Evolutionary conservation across 2,797 vertebrate genomes (phyloP).

Genomic region (Poecilia gillii): DNA sequence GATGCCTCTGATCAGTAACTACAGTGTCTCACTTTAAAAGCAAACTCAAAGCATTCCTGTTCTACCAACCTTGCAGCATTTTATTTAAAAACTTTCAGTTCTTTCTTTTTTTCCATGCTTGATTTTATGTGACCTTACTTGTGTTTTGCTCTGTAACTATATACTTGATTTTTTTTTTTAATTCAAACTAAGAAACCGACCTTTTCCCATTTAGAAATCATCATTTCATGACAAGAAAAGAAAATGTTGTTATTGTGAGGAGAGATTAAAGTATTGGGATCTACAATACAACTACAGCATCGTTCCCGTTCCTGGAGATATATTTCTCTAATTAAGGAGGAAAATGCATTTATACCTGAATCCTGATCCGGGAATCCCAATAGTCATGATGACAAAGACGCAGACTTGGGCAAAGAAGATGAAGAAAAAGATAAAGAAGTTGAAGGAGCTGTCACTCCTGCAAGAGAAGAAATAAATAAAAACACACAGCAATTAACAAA

Average conservation of each 20-base stretch:
- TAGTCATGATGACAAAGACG: conserved; percentile 89
- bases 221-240: not conserved
- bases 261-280: not conserved
- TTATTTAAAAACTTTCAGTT: not conserved
- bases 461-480: not conserved
- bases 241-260: not conserved
- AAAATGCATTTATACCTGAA: conserved; percentile 86
- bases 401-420: conserved; percentile 92
- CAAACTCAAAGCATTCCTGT: not conserved
- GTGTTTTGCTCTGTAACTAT: not conserved
- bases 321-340: not conserved
- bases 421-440: conserved; percentile 98
- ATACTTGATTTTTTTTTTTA: not conserved
- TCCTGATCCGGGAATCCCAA: conserved; percentile 94
- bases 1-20: not conserved
- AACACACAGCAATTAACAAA: not conserved
- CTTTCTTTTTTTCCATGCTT: not conserved
- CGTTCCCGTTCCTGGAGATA: too few relatives aligned
- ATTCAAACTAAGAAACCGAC: not conserved
- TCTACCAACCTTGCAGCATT: not conserved
- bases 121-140: not conserved
- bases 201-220: not conserved
- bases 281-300: not conserved
- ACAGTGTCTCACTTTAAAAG: not conserved
- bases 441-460: conserved; percentile 98